phyloP scores from a whole-genome alignment of 2,797 vertebrate species.

The Phoeniculus purpureus region DNA sequence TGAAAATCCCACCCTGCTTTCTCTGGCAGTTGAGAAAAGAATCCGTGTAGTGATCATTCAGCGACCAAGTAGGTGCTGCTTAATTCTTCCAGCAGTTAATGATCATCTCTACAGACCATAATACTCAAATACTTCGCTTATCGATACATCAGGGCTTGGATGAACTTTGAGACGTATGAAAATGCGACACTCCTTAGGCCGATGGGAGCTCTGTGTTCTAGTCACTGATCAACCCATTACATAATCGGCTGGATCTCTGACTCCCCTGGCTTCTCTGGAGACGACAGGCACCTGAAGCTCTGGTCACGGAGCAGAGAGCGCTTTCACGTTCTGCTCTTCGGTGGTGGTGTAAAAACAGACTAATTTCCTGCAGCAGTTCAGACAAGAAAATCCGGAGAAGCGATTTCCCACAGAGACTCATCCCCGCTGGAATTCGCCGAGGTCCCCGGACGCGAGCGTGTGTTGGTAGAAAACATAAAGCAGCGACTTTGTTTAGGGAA shows the following conservation, averaged over 20 bases:
- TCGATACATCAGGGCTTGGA: conserved; percentile 71
- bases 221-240: conserved; percentile 67
- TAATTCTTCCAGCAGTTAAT: conserved; percentile 46
- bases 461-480: conserved; percentile 58
- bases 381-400: conserved; percentile 26
- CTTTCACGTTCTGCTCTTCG: conserved; percentile 32
- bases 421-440: conserved; percentile 12
- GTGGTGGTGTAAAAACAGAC: conserved; percentile 57
- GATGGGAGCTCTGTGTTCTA: conserved; percentile 15
- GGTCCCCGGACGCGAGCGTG: conserved; percentile 57
- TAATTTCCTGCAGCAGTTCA: conserved; percentile 53
- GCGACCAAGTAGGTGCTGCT: not conserved
- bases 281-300: conserved; percentile 39
- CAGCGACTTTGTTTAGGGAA: conserved; percentile 66
- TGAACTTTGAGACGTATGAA: conserved; percentile 65
- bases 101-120: conserved; percentile 50
- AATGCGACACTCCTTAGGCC: conserved; percentile 64
- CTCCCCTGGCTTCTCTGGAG: not conserved
- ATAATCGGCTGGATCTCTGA: conserved; percentile 21
- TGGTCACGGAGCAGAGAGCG: not conserved
- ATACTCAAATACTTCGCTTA: conserved; percentile 58
- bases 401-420: conserved; percentile 65
- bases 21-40: conserved; percentile 15
- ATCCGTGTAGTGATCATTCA: not conserved
- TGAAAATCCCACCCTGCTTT: conserved; percentile 8